Conservation (phyloP, 2,888 invertebrate species). For the Tetropium fuscum region DNA sequence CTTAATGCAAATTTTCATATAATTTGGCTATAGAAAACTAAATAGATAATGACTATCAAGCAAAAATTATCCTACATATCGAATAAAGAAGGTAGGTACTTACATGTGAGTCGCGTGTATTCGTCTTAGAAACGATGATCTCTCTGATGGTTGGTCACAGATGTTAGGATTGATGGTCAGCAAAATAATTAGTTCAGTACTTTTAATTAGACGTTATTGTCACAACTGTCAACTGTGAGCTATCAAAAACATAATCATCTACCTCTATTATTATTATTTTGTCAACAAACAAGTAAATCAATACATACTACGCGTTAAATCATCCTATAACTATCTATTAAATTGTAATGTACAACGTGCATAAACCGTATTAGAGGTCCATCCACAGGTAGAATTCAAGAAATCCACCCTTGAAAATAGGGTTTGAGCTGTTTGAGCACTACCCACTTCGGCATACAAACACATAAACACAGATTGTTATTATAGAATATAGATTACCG, state of each 20-base stretch:
- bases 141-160: background rate
- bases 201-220: background rate
- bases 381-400: conserved; percentile 8
- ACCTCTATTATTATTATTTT: conserved; percentile 3
- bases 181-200: background rate
- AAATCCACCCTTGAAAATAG: background rate
- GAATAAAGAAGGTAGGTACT: no score
- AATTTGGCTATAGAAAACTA: no score
- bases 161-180: background rate
- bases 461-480: conserved; percentile 19
- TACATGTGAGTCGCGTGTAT: no score
- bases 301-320: background rate
- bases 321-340: background rate
- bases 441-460: conserved; percentile 21
- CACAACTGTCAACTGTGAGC: background rate
- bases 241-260: background rate
- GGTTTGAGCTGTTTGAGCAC: background rate
- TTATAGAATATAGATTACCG: conserved; percentile 15
- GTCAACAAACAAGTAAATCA: conserved; percentile 3
- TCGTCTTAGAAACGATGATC: no score
- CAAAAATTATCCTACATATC: no score
- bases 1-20: no score
- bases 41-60: no score
- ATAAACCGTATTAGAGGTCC: background rate
- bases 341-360: background rate